Evolutionary conservation across 2,888 invertebrate genomes (phyloP).

Genomic region (Carterocephalus palaemon): DNA sequence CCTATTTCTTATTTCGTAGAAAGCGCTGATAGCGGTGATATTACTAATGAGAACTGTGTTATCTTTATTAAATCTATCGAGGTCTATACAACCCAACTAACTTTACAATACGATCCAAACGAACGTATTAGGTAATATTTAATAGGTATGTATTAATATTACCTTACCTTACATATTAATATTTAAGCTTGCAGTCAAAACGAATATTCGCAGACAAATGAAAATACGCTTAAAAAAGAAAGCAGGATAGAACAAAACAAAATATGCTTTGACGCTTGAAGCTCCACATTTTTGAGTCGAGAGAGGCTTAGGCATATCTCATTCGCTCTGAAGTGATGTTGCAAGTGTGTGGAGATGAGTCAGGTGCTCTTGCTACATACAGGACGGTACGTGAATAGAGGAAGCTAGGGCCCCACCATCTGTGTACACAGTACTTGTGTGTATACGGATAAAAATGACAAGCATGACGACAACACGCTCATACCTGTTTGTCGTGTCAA

Average conservation of each 20-base stretch:
- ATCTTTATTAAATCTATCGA: slow-evolving; percentile 4
- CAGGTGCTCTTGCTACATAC: slow-evolving; percentile 50
- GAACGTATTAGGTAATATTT: too few relatives aligned
- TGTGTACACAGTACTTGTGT: slow-evolving; percentile 56
- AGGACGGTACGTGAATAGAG: slow-evolving; percentile 47
- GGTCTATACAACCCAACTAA: neutral
- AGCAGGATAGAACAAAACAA: slow-evolving; percentile 1
- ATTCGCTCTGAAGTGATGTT: slow-evolving; percentile 26
- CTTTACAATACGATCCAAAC: slow-evolving; percentile 1
- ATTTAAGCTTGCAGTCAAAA: too few relatives aligned
- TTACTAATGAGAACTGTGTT: slow-evolving; percentile 2
- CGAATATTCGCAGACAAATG: neutral
- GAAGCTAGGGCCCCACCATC: slow-evolving; percentile 47
- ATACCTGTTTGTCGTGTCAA: slow-evolving; percentile 15
- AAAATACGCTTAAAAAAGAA: slow-evolving; percentile 2
- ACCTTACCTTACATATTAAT: too few relatives aligned
- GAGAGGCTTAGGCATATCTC: slow-evolving; percentile 25
- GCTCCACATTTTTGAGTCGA: slow-evolving; percentile 17
- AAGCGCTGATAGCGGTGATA: neutral
- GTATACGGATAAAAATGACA: slow-evolving; percentile 29
- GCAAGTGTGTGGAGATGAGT: slow-evolving; percentile 54
- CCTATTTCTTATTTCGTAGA: slow-evolving; percentile 5
- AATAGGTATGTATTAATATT: too few relatives aligned
- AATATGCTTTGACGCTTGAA: slow-evolving; percentile 9
- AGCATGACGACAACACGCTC: slow-evolving; percentile 28